phyloP scores from a whole-genome alignment of 2,113 vertebrate genomes.

The Prochilodus magdalenae region DNA sequence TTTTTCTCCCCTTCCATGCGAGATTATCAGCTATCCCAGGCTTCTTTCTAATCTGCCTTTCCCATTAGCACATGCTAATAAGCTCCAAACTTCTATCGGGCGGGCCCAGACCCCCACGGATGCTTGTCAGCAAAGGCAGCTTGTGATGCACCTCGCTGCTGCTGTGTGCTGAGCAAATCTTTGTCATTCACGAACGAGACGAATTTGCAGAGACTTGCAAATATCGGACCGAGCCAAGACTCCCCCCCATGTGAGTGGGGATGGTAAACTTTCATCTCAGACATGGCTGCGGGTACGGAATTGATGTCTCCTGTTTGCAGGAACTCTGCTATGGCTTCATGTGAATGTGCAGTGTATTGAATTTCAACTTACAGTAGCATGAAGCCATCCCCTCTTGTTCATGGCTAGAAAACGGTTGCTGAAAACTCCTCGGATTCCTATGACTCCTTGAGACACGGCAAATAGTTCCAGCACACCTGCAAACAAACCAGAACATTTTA shows the following conservation, averaged over 20 bases:
- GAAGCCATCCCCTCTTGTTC: constrained; percentile 97
- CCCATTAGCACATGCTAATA: constrained; percentile 70
- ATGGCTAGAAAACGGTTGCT: constrained; percentile 98
- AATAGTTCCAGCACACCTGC: constrained; percentile 98
- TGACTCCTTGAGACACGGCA: constrained; percentile 96
- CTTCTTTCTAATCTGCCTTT: constrained; percentile 68
- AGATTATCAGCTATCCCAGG: constrained; percentile 68
- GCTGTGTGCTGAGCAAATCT: constrained; percentile 18
- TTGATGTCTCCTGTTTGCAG: background rate
- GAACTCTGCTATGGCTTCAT: background rate
- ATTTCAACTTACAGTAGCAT: constrained; percentile 90
- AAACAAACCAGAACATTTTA: constrained; percentile 50
- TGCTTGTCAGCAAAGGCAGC: constrained; percentile 19
- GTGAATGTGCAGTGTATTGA: background rate
- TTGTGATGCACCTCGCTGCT: background rate
- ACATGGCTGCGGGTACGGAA: background rate
- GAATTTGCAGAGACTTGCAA: constrained; percentile 10
- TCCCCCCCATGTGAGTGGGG: background rate
- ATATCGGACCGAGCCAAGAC: background rate
- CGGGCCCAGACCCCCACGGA: constrained; percentile 37
- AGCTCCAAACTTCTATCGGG: constrained; percentile 50
- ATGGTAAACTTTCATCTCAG: background rate
- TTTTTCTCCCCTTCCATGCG: constrained; percentile 11
- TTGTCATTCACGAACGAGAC: constrained; percentile 8
- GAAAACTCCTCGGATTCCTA: constrained; percentile 97